These are phyloP conservation scores for Calidris pygmaea DNA, from an alignment of 2,113 vertebrate genomes.

Conservation along the genomic window DNA sequence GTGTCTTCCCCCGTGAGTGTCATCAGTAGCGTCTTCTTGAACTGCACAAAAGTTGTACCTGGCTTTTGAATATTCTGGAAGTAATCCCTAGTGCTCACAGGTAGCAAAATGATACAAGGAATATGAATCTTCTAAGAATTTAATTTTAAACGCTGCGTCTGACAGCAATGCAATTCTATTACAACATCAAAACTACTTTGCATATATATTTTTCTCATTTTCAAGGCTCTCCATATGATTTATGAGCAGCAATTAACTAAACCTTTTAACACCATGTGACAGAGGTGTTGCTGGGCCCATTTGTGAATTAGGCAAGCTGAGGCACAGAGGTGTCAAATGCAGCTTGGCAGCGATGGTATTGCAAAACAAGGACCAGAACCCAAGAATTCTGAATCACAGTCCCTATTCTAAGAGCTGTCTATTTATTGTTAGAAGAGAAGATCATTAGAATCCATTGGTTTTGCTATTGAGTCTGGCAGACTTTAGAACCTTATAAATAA, in stretches of 20 bases:
- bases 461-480: not conserved
- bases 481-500: not conserved
- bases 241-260: slow-evolving; percentile 59
- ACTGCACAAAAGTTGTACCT: not conserved
- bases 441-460: not conserved
- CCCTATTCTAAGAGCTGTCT: not conserved
- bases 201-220: slow-evolving; percentile 45
- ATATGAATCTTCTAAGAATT: not conserved
- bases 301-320: slow-evolving; percentile 49
- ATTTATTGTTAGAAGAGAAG: not conserved
- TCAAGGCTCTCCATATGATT: slow-evolving; percentile 41
- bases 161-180: not conserved
- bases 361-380: slow-evolving; percentile 25
- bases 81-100: not conserved
- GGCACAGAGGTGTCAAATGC: slow-evolving; percentile 30
- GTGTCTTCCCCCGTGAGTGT: not conserved
- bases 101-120: slow-evolving; percentile 2
- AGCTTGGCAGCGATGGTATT: not conserved
- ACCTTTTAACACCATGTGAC: slow-evolving; percentile 24
- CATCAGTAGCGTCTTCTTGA: not conserved
- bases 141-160: slow-evolving; percentile 36
- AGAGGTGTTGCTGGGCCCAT: slow-evolving; percentile 16
- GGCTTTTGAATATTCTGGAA: not conserved
- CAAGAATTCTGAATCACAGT: slow-evolving; percentile 15
- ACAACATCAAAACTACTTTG: slow-evolving; percentile 30